Conservation (phyloP, 2,113 vertebrate species). For the Xiphophorus couchianus region DNA sequence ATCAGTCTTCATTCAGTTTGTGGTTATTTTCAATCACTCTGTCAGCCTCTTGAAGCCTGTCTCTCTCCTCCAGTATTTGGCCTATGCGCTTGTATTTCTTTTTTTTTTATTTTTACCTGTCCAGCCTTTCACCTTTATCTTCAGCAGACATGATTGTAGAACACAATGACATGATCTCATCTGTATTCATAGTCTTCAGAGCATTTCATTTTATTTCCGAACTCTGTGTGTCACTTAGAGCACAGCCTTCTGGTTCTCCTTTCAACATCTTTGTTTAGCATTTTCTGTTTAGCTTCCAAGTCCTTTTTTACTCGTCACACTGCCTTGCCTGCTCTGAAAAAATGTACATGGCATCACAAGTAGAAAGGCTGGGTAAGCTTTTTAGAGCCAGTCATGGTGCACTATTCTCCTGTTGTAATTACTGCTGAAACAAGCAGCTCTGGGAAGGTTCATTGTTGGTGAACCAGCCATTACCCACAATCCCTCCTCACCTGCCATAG, state of each 20-base stretch:
- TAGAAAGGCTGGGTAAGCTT: slow-evolving; percentile 63
- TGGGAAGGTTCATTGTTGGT: slow-evolving; percentile 62
- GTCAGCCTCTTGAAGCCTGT: slow-evolving; percentile 5
- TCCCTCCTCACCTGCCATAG: slow-evolving; percentile 66
- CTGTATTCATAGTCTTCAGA: slow-evolving; percentile 52
- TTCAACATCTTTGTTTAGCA: slow-evolving; percentile 55
- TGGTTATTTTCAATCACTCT: slow-evolving; percentile 51
- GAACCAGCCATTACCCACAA: slow-evolving; percentile 73
- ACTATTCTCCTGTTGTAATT: slow-evolving; percentile 63
- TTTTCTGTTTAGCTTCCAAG: slow-evolving; percentile 60
- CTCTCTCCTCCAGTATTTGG: slow-evolving; percentile 30
- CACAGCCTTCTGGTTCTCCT: slow-evolving; percentile 14
- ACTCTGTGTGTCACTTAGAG: background rate
- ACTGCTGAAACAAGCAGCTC: slow-evolving; percentile 73
- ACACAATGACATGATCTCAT: slow-evolving; percentile 57
- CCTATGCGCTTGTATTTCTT: slow-evolving; percentile 9
- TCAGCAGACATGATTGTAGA: slow-evolving; percentile 48
- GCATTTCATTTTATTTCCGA: background rate
- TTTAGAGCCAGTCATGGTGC: slow-evolving; percentile 62
- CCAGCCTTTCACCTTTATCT: slow-evolving; percentile 28
- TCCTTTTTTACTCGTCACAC: slow-evolving; percentile 28
- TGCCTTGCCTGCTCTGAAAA: slow-evolving; percentile 33
- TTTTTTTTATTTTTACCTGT: slow-evolving; percentile 28
- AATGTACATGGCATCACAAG: slow-evolving; percentile 63
- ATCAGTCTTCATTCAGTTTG: slow-evolving; percentile 38